Percentiles rank a stretch among this genome's conserved stretches.
Conservation (phyloP, 2,113 vertebrate genomes). For the Phocoena sinus region DNA sequence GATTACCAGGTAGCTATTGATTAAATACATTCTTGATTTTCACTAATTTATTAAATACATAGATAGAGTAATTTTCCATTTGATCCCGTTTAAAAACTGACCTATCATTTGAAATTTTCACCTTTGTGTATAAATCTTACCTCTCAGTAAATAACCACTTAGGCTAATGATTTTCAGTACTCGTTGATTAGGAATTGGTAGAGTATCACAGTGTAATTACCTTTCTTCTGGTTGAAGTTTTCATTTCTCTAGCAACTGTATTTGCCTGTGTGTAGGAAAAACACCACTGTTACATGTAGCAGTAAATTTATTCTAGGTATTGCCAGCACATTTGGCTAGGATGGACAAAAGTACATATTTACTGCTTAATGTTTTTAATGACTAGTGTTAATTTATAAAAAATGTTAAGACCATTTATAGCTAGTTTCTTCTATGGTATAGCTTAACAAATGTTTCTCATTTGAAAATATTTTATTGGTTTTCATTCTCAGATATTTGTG, state of each 20-base stretch:
- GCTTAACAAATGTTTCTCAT: slow-evolving; percentile 11
- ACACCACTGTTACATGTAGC: not conserved
- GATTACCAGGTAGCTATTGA: not conserved
- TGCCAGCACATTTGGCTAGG: not conserved
- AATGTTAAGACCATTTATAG: not conserved
- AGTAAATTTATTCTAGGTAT: slow-evolving; percentile 11
- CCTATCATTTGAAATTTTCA: not conserved
- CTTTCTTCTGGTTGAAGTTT: not conserved
- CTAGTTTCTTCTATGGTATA: not conserved
- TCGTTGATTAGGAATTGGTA: not conserved
- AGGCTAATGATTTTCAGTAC: not conserved
- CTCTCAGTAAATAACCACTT: not conserved
- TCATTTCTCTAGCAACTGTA: not conserved
- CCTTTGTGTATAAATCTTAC: slow-evolving; percentile 9
- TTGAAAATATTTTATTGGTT: slow-evolving; percentile 10
- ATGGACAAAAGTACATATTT: not conserved
- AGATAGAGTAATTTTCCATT: not conserved
- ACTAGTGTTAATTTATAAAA: slow-evolving; percentile 5
- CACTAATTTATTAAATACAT: slow-evolving; percentile 28
- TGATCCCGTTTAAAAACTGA: slow-evolving; percentile 14
- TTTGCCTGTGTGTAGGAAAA: not conserved
- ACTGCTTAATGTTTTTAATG: not conserved
- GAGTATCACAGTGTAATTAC: not conserved
- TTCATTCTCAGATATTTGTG: slow-evolving; percentile 6
- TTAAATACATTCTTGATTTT: not conserved